phyloP scores from a whole-genome alignment of 2,888 invertebrate species.

The Pristionchus maxplancki region DNA sequence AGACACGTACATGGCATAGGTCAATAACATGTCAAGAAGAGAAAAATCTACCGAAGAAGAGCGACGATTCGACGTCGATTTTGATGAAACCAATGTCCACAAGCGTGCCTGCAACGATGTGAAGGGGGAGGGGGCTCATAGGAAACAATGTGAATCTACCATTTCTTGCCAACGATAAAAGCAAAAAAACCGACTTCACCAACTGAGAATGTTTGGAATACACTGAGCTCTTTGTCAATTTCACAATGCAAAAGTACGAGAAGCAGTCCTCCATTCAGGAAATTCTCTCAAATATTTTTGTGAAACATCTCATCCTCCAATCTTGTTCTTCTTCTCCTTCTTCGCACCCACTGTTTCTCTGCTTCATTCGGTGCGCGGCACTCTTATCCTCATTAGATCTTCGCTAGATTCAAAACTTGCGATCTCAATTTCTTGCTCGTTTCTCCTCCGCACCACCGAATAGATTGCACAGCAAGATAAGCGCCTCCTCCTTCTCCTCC shows the following conservation, averaged over 20 bases:
- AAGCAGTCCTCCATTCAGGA: too few relatives aligned
- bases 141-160: too few relatives aligned
- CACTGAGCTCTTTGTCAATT: too few relatives aligned
- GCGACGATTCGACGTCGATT: neutral
- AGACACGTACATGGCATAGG: neutral
- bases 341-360: neutral
- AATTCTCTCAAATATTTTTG: too few relatives aligned
- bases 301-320: neutral
- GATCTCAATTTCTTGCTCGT: slow-evolving; percentile 10
- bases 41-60: neutral
- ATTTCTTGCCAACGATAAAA: too few relatives aligned
- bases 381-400: neutral
- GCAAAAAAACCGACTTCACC: too few relatives aligned
- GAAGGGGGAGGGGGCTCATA: too few relatives aligned
- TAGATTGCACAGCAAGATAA: neutral
- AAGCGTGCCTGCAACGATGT: neutral
- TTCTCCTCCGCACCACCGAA: neutral
- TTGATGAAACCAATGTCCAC: neutral
- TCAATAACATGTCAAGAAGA: neutral
- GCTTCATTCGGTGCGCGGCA: neutral
- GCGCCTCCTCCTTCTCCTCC: neutral
- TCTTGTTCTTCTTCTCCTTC: neutral
- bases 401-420: neutral
- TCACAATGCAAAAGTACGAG: too few relatives aligned
- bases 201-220: too few relatives aligned